These are phyloP conservation scores for Schizothorax lantsangensis DNA, from an alignment of 2,797 vertebrate genomes.

Conservation along the genomic window DNA sequence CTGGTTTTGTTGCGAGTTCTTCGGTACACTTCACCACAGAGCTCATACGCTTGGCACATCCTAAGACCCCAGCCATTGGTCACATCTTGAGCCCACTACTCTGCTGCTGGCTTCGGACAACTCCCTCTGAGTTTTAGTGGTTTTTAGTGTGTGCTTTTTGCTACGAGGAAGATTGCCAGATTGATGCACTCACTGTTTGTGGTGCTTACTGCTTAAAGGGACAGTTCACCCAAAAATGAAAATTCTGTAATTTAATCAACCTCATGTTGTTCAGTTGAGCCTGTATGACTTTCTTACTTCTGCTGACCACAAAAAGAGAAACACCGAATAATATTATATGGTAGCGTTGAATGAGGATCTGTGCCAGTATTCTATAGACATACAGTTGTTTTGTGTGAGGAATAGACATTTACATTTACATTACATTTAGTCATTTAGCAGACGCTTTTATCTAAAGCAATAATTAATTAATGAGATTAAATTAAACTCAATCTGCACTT, in stretches of 20 bases:
- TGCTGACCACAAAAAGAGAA: neutral
- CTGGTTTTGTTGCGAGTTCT: neutral
- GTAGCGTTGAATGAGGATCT: neutral
- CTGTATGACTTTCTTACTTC: neutral
- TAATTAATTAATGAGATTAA: neutral
- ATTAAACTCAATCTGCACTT: neutral
- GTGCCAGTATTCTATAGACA: neutral
- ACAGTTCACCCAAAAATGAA: slow-evolving; percentile 4
- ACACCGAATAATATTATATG: neutral
- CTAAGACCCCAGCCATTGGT: slow-evolving; percentile 3
- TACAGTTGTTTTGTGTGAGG: neutral
- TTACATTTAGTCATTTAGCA: neutral
- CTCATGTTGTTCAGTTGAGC: neutral
- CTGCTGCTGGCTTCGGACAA: slow-evolving; percentile 39
- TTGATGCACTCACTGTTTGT: slow-evolving; percentile 25
- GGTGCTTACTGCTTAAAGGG: slow-evolving; percentile 34
- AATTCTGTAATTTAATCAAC: neutral
- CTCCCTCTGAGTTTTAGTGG: slow-evolving; percentile 30
- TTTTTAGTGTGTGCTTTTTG: slow-evolving; percentile 35
- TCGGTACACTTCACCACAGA: neutral
- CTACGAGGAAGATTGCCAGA: slow-evolving; percentile 24
- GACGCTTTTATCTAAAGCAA: no score
- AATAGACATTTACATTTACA: neutral
- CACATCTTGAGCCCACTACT: neutral
- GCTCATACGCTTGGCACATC: slow-evolving; percentile 17